Percentiles rank a stretch among this genome's conserved stretches.
Evolutionary conservation across 2,888 invertebrate genomes (phyloP).

Genomic region (Xylota segnis): DNA sequence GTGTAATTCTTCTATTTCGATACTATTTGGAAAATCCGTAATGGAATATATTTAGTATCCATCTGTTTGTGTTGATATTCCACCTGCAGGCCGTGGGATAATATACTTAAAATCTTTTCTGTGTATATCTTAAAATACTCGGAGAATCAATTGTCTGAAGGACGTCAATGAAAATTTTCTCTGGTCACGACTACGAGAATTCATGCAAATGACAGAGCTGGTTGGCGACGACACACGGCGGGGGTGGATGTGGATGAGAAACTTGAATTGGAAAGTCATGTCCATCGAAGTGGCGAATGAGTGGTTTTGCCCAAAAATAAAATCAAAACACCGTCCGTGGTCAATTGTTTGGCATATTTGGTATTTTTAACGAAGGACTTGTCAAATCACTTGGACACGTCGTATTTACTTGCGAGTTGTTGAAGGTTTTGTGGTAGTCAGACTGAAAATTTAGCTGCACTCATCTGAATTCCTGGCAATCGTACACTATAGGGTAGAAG

Average conservation of each 20-base stretch:
- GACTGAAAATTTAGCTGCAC: slow-evolving; percentile 9
- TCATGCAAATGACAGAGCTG: slow-evolving; percentile 25
- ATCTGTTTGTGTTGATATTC: slow-evolving; percentile 66
- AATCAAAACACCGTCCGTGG: slow-evolving; percentile 10
- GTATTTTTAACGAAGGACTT: slow-evolving; percentile 13
- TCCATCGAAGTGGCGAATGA: slow-evolving; percentile 21
- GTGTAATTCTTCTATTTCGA: slow-evolving; percentile 2
- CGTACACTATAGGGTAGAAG: slow-evolving; percentile 50
- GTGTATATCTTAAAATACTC: slow-evolving; percentile 20
- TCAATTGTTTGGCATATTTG: slow-evolving; percentile 41
- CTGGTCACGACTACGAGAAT: slow-evolving; percentile 20
- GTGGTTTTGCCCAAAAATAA: slow-evolving; percentile 52
- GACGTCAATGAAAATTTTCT: slow-evolving; percentile 24
- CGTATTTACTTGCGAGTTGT: not conserved
- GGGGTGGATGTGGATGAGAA: not conserved
- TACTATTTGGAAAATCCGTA: slow-evolving; percentile 56
- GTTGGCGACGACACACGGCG: not conserved
- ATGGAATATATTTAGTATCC: slow-evolving; percentile 57
- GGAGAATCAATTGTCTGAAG: slow-evolving; percentile 24
- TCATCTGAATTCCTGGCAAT: slow-evolving; percentile 24
- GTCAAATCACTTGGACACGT: not conserved
- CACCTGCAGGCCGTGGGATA: slow-evolving; percentile 6
- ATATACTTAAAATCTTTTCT: not conserved
- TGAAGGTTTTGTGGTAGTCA: slow-evolving; percentile 8
- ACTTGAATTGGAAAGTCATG: slow-evolving; percentile 21